Base-by-base conservation (phyloP, 2,797 vertebrate genomes). In the Clamator glandarius region DNA sequence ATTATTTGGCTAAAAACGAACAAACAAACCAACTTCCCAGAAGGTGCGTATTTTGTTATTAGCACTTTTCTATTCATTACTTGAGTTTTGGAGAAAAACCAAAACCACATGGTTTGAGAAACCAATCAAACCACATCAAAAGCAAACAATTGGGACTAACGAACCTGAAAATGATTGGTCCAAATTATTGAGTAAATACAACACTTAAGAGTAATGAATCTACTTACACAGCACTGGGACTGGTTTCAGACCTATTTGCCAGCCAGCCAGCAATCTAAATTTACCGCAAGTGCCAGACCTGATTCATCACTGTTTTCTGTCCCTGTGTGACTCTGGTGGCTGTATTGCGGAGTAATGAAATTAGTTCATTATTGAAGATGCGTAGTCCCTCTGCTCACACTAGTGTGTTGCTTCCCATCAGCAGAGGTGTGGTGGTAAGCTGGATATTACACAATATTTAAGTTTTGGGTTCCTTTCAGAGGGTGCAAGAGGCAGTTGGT, bases 181-280 rank as follows among this genome's bases (percentile, higher is more conserved):
- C 79, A 78, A 94, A 91, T 92, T 91, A 92, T 88, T 95, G 84
- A 66, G 84, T 75, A 95, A 95, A 94, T 92, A 95, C 28, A 95
- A 66, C 62, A 81, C 66, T 94, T 95, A 93, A 91, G 82, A 94
- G 76, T 88, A 95, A 95, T 78, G 84, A 92, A 93, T 76, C 82
- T 75, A 92, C 84, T 95, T 88, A 55, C 18, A 18, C 64, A 92
- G 79, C 48, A 61, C 42, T 42, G 42, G 62, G 82, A 94, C 62
- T 63, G 62, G 31, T 87, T 95, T 89, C 87, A 93, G 89, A 93
- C 92, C 58, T 81, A 78, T 92, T 91, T 95, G 50, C 92, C 87
- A 94, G 73, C 39, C 58, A 96, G 84, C 85, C 59, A 94, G 84
- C 62, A 89, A 58, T 26, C 50, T 92, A 62, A 94, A 95, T 89